Evolutionary conservation across 2,113 vertebrate genomes (phyloP), one percentile per base, ranked within the genome.

Genomic region (Barbus barbus): DNA sequence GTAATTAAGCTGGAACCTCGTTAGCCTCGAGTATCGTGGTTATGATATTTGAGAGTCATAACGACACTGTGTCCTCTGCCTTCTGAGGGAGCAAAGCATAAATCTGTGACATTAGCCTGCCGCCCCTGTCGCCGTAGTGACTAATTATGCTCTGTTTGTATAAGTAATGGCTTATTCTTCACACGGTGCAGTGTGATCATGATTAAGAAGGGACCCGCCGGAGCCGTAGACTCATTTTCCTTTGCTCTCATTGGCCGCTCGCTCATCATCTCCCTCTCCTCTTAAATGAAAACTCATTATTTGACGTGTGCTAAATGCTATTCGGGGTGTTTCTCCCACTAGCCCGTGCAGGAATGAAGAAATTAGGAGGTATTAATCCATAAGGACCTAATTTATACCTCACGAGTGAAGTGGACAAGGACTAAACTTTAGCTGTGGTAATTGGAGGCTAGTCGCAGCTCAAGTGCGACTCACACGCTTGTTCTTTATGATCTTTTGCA

Each of bases 61-160:
- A 86, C 75, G 91, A 90, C 88, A 90, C 89, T 90, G 88, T 90
- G 88, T 93, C 84, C 83, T 83, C 26, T 82, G 90, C 89, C 53
- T 87, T 92, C 89, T 88, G 83, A 89, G 84, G 78, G 86, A 87
- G 87, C 83, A 81, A 85, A 83, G 85, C 83, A 89, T 94, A 92
- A 92, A 93, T 94, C 90, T 92, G 83, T 91, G 92, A 91, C 91
- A 92, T 92, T 90, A 90, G 90, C 90, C 87, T 82, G 74, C 87
- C 82, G 86, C 82, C 87, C 87, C 83, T 83, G 81, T 83, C 77
- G 83, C 86, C 0, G 48, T 85, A 72, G 74, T 90, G 88, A 93
- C 90, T 93, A 93, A 93, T 93, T 93, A 91, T 36, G 51, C 51
- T 85, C 85, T 92, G 92, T 93, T 93, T 91, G 92, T 91, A 83